Conservation (phyloP, 1,140 invertebrate genomes). For the Anthonomus grandis region DNA sequence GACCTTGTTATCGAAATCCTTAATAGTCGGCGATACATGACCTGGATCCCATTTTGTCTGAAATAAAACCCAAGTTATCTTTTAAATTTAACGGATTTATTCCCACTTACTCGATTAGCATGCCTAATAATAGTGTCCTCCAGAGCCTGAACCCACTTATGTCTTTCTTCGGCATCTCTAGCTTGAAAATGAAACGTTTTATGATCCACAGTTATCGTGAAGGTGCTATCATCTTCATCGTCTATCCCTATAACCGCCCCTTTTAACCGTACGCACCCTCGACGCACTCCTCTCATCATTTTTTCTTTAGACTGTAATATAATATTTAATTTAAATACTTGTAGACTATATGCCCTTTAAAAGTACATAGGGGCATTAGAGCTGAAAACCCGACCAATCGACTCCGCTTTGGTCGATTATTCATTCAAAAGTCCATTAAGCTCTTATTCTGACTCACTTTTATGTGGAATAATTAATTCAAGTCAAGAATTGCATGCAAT, state of each 20-base stretch:
- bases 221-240: slow-evolving; percentile 98
- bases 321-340: background rate
- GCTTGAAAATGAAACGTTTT: slow-evolving; percentile 99
- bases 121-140: slow-evolving; percentile 92
- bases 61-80: slow-evolving; percentile 23
- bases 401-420: no score
- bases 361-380: no score
- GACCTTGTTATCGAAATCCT: slow-evolving; percentile 87
- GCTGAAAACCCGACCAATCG: no score
- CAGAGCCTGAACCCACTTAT: slow-evolving; percentile 91
- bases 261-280: slow-evolving; percentile 91
- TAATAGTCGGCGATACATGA: slow-evolving; percentile 60
- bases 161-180: slow-evolving; percentile 87
- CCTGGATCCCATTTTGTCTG: slow-evolving; percentile 60
- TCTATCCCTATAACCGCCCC: slow-evolving; percentile 98
- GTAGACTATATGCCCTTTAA: no score
- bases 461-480: no score
- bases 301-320: slow-evolving; percentile 65
- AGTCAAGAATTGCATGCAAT: no score
- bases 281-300: slow-evolving; percentile 92
- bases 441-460: no score
- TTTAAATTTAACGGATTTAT: slow-evolving; percentile 1
- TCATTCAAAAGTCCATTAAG: no score
- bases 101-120: slow-evolving; percentile 55
- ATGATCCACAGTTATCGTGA: slow-evolving; percentile 97